Base-by-base conservation (phyloP, 1,140 invertebrate genomes). In the Drosophila tsacasi region DNA sequence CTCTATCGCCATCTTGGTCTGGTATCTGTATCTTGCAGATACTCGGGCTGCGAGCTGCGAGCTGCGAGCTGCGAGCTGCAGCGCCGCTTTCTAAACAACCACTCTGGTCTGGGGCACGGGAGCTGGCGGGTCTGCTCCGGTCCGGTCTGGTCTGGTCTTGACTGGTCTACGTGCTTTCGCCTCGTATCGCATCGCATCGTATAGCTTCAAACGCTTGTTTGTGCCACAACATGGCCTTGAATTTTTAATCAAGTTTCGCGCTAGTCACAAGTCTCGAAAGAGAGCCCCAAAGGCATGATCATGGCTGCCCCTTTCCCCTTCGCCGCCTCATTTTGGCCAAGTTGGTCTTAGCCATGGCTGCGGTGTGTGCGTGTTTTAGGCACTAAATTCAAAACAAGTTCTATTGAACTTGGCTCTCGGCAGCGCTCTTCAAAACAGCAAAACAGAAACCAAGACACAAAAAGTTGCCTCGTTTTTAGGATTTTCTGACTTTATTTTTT, bases 191-290 rank as follows among this genome's bases (percentile, higher is more conserved):
- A 68, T 81, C 64, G 40, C 39, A 52, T 81, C 46, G 46, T 9
- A 49, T 49, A 23, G 69, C 80, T 83, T 87, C 69, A 86, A 83
- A 77, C 37, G 77, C 57, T 75, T 61, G 69, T 62, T 67, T 68
- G 69, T 90, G 85, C 85, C 85, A 89, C 85, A 89, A 82, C 72
- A 73, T 90, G 85, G 85, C 85, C 85, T 90, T 90, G 85, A 90
- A 90, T 90, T 90, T 90, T 82, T 90, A 90, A 90, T 90, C 81
- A 91, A 90, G 85, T 90, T 90, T 90, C 79, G 77, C 81, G 54
- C 60, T 79, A 78, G 76, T 79, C 60, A 32, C 61, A 76, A 64
- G 57, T 35, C 35, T 44, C 30, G 75, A 77, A 75, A 81, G 74
- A 60, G 76, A 77, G 76, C 69, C 61, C 52, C 66, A 23, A 65